Conservation (phyloP, 2,888 invertebrate species). For the Pocota personata region DNA sequence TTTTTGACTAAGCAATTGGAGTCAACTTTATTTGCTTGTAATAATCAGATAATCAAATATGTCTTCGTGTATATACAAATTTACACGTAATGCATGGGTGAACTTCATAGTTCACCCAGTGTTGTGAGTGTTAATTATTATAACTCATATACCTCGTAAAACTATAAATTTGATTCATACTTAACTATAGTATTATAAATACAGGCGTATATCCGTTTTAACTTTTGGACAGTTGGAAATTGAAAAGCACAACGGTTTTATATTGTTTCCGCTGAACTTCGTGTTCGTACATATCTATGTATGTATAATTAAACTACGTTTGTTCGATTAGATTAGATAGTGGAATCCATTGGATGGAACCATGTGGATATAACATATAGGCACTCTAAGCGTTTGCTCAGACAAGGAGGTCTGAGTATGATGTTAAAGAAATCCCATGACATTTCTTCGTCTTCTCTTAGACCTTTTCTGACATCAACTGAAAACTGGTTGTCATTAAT, state of each 20-base stretch:
- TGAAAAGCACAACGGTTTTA: background rate
- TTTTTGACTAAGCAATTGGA: background rate
- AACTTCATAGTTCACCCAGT: background rate
- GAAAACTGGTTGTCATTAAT: too few relatives aligned
- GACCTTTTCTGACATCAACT: too few relatives aligned
- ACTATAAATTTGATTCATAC: background rate
- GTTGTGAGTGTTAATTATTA: background rate
- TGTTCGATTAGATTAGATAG: background rate
- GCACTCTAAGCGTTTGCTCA: too few relatives aligned
- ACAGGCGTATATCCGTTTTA: background rate
- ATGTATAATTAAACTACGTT: too few relatives aligned
- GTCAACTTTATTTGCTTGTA: background rate
- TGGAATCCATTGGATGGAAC: too few relatives aligned
- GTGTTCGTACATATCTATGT: too few relatives aligned
- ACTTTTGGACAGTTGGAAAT: background rate
- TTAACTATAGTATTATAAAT: background rate
- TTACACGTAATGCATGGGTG: background rate
- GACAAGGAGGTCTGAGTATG: too few relatives aligned
- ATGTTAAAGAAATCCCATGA: too few relatives aligned
- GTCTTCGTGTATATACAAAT: background rate
- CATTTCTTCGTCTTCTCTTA: too few relatives aligned
- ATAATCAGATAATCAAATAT: background rate
- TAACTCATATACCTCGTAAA: background rate
- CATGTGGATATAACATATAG: too few relatives aligned
- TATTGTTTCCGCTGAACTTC: background rate